Evolutionary conservation across 2,888 invertebrate species (phyloP).

Genomic region (Lysandra coridon): DNA sequence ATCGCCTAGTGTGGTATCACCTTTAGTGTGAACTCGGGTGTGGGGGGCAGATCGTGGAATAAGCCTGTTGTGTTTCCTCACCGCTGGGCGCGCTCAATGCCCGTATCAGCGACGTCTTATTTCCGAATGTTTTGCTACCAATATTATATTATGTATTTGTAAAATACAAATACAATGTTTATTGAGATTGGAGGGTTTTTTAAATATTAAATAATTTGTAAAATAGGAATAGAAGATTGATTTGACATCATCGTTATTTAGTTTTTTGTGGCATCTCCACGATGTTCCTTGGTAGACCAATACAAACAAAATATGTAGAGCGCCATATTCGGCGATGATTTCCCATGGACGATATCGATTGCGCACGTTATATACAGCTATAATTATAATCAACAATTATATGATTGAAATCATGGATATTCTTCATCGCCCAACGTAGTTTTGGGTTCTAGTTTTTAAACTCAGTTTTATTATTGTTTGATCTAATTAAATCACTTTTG

Average conservation of each 20-base stretch:
- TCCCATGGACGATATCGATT: too few relatives aligned
- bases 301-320: too few relatives aligned
- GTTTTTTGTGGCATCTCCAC: background rate
- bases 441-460: too few relatives aligned
- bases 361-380: too few relatives aligned
- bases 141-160: background rate
- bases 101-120: constrained; percentile 35
- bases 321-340: too few relatives aligned
- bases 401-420: too few relatives aligned
- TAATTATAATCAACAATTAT: too few relatives aligned
- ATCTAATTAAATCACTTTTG: too few relatives aligned
- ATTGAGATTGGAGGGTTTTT: background rate
- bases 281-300: background rate
- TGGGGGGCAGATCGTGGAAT: constrained; percentile 35
- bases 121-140: constrained; percentile 22
- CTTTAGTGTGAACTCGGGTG: constrained; percentile 19
- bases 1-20: too few relatives aligned
- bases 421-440: too few relatives aligned
- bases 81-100: constrained; percentile 62
- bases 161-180: background rate
- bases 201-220: background rate
- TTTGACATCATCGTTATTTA: background rate
- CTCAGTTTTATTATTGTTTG: too few relatives aligned
- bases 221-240: background rate
- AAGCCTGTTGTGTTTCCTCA: constrained; percentile 42